phyloP scores from a whole-genome alignment of 1,140 invertebrate species.

The Laupala kohalensis region DNA sequence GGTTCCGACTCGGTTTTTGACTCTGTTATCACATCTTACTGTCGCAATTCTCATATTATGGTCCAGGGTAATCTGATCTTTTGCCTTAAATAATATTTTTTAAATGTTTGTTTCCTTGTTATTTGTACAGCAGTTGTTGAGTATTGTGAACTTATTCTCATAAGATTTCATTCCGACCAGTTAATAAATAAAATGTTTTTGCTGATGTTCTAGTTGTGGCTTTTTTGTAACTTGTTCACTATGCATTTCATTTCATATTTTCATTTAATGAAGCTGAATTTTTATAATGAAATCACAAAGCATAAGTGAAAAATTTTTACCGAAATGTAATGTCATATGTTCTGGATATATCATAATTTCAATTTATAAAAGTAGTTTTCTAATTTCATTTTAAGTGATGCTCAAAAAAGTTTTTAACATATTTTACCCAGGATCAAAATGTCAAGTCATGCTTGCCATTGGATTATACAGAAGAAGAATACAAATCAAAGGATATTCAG shows the following conservation, averaged over 20 bases:
- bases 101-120: neutral
- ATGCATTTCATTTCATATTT: neutral
- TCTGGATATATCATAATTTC: neutral
- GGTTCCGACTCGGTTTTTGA: conserved; percentile 39
- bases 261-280: neutral
- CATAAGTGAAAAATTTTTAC: neutral
- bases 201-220: neutral
- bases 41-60: conserved; percentile 38
- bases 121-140: neutral
- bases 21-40: conserved; percentile 37
- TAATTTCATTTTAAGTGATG: no score
- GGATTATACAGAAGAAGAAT: conserved; percentile 8
- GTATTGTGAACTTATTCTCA: neutral
- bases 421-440: conserved; percentile 8
- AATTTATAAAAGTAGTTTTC: no score
- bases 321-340: neutral
- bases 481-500: conserved; percentile 3
- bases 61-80: conserved; percentile 35
- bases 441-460: conserved; percentile 5
- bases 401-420: neutral
- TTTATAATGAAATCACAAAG: neutral
- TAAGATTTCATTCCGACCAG: neutral
- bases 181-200: neutral
- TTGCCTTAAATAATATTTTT: neutral
- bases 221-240: neutral